phyloP scores from a whole-genome alignment of 2,113 vertebrate genomes.

The Emydocephalus ijimae region DNA sequence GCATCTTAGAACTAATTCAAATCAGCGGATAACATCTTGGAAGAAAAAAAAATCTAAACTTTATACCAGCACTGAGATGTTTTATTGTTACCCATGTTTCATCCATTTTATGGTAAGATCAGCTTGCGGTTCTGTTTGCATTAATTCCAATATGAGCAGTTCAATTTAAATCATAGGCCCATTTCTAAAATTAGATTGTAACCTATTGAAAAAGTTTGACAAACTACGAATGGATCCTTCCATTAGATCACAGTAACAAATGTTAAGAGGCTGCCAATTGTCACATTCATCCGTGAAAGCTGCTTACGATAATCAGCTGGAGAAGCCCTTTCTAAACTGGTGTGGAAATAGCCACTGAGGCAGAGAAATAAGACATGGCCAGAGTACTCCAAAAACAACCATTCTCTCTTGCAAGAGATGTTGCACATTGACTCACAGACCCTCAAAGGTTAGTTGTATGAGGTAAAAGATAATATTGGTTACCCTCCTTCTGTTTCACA shows the following conservation, averaged over 20 bases:
- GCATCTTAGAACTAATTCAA: slow-evolving; percentile 26
- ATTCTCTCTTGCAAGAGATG: neutral
- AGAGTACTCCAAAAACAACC: neutral
- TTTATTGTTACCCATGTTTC: slow-evolving; percentile 48
- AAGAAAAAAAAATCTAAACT: slow-evolving; percentile 27
- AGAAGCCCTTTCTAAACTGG: neutral
- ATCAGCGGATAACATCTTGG: neutral
- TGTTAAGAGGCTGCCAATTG: neutral
- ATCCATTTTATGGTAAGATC: slow-evolving; percentile 44
- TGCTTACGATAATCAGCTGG: neutral
- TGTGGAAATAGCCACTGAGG: neutral
- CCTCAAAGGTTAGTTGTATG: neutral
- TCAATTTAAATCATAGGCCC: slow-evolving; percentile 48
- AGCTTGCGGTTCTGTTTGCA: slow-evolving; percentile 41
- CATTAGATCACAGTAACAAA: slow-evolving; percentile 11
- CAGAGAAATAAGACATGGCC: neutral
- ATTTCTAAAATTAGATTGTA: slow-evolving; percentile 38
- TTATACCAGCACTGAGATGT: slow-evolving; percentile 30
- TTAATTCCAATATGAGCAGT: slow-evolving; percentile 50
- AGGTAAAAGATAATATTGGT: neutral
- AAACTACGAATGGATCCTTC: slow-evolving; percentile 17
- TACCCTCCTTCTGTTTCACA: neutral
- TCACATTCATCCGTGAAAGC: neutral
- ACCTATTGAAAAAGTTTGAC: slow-evolving; percentile 31
- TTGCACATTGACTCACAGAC: neutral